Percentiles rank a stretch among this genome's conserved stretches.
phyloP scores from a whole-genome alignment of 2,113 vertebrate species.

The Tursiops truncatus region DNA sequence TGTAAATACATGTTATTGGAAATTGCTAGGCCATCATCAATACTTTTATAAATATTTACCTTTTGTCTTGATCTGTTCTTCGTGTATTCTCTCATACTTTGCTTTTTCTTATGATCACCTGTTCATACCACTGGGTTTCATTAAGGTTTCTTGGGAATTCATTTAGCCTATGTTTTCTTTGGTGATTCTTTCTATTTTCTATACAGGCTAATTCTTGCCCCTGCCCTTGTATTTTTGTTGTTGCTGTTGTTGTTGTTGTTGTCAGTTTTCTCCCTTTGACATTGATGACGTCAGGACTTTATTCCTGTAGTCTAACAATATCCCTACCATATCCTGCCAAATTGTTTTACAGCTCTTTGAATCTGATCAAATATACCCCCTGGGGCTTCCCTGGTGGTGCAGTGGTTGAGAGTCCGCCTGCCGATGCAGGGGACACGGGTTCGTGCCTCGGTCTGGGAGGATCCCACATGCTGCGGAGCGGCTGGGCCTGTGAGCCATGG shows the following conservation, averaged over 20 bases:
- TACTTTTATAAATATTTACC: background rate
- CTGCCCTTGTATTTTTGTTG: background rate
- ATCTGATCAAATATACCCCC: background rate
- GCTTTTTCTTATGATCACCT: background rate
- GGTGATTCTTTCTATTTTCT: background rate
- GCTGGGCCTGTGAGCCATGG: too few relatives aligned
- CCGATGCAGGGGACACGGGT: too few relatives aligned
- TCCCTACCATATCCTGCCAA: background rate
- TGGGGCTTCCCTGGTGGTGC: background rate
- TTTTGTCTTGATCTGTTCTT: background rate
- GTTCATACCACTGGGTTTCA: background rate
- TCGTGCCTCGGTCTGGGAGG: too few relatives aligned
- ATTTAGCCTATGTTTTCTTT: background rate
- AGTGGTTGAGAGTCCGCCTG: too few relatives aligned
- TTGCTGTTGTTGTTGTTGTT: background rate
- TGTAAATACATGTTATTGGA: background rate
- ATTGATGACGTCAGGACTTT: background rate
- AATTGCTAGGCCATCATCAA: background rate
- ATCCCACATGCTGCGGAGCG: too few relatives aligned
- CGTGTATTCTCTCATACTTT: background rate
- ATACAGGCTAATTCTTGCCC: background rate
- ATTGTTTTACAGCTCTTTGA: constrained; percentile 17
- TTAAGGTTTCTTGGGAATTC: background rate
- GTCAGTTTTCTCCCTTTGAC: background rate
- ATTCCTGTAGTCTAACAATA: background rate